Evolutionary conservation across 2,113 vertebrate species (phyloP).

Genomic region (Brachyistius frenatus): DNA sequence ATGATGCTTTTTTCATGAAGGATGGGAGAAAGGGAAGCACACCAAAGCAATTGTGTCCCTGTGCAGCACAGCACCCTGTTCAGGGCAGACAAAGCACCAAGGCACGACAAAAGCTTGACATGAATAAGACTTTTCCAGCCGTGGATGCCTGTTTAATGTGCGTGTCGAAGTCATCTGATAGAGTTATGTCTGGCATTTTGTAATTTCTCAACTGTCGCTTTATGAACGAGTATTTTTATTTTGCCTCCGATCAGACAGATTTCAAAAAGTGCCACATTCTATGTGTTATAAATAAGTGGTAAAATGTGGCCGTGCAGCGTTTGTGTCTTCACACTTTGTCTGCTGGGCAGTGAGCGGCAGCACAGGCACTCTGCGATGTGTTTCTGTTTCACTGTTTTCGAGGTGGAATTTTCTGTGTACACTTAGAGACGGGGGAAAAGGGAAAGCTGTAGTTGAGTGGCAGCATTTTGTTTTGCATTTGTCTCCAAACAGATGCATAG

Average conservation of each 20-base stretch:
- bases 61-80: constrained; percentile 36
- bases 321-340: constrained; percentile 55
- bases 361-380: constrained; percentile 39
- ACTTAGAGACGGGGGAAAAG: constrained; percentile 69
- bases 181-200: constrained; percentile 49
- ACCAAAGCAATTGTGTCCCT: constrained; percentile 52
- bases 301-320: constrained; percentile 23
- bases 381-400: constrained; percentile 64
- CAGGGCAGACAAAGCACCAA: constrained; percentile 36
- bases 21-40: constrained; percentile 50
- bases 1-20: constrained; percentile 63
- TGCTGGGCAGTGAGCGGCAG: constrained; percentile 64
- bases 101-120: constrained; percentile 46
- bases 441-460: constrained; percentile 79
- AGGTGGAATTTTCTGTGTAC: constrained; percentile 67
- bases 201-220: constrained; percentile 44
- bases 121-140: constrained; percentile 36
- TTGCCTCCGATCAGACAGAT: constrained; percentile 53
- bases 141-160: constrained; percentile 15
- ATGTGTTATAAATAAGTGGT: constrained; percentile 44
- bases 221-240: constrained; percentile 39
- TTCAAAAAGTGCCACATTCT: constrained; percentile 34
- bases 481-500: constrained; percentile 86
- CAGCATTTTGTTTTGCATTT: constrained; percentile 85
- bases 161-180: constrained; percentile 39